These are phyloP conservation scores for Gouania willdenowi DNA, from an alignment of 2,797 vertebrate genomes.

Conservation along the genomic window DNA sequence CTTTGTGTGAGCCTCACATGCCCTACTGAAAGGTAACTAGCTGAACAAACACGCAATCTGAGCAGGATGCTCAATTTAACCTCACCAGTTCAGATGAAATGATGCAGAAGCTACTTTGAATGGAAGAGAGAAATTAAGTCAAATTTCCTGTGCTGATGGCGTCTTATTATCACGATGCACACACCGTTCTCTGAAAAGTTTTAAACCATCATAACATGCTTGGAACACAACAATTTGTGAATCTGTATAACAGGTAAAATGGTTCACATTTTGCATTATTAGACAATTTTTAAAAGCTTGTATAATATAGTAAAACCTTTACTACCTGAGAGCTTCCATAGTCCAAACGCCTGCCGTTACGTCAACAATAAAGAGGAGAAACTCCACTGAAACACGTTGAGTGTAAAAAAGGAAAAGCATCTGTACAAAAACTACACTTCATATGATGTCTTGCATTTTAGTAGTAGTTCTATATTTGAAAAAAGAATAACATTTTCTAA, in stretches of 20 bases:
- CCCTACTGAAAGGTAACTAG: constrained; percentile 59
- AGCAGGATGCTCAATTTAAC: constrained; percentile 71
- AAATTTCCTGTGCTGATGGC: constrained; percentile 47
- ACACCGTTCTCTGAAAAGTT: constrained; percentile 64
- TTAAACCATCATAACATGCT: constrained; percentile 20
- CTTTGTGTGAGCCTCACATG: constrained; percentile 51
- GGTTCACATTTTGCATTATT: no score
- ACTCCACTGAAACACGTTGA: constrained; percentile 86
- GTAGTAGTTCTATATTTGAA: no score
- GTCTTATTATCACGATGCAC: constrained; percentile 65
- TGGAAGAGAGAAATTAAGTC: constrained; percentile 54
- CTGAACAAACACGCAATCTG: constrained; percentile 56
- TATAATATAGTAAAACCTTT: constrained; percentile 57
- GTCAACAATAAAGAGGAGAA: constrained; percentile 79
- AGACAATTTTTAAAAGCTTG: no score
- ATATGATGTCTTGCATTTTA: no score
- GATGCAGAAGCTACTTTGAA: constrained; percentile 65
- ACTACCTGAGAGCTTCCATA: constrained; percentile 50
- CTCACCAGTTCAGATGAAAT: constrained; percentile 68
- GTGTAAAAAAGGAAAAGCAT: constrained; percentile 75
- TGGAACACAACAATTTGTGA: no score
- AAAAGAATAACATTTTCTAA: no score
- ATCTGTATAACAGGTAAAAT: no score
- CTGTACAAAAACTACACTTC: no score
- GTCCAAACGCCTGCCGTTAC: constrained; percentile 77